Conservation (phyloP, 2,888 invertebrate genomes). For the Eucera pruinosa region DNA sequence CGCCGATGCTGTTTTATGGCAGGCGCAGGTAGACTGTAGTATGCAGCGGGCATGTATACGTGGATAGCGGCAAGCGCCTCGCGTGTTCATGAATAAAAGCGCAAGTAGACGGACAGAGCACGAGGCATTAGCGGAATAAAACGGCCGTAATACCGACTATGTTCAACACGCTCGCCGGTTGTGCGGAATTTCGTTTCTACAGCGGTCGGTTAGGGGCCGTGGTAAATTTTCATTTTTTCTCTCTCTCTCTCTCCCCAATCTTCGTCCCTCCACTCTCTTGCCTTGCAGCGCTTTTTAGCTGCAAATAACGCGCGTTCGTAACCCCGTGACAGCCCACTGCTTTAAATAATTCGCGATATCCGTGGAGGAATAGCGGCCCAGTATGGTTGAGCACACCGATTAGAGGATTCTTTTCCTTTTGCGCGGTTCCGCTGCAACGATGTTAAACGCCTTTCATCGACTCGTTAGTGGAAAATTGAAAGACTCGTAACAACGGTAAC, state of each 20-base stretch:
- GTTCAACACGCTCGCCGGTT: slow-evolving; percentile 71
- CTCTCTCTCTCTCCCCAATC: no score
- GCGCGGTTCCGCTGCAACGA: not conserved
- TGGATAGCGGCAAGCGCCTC: slow-evolving; percentile 31
- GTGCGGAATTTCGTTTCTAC: slow-evolving; percentile 69
- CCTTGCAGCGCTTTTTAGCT: not conserved
- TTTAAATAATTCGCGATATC: slow-evolving; percentile 44
- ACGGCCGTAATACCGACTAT: slow-evolving; percentile 69
- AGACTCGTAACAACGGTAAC: no score
- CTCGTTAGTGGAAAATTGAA: not conserved
- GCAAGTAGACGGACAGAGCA: slow-evolving; percentile 66
- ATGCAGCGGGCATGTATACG: slow-evolving; percentile 28
- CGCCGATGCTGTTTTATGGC: slow-evolving; percentile 37
- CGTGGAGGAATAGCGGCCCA: not conserved
- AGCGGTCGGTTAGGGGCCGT: slow-evolving; percentile 49
- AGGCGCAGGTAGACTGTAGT: slow-evolving; percentile 34
- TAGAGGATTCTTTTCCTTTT: not conserved
- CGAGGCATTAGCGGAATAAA: slow-evolving; percentile 70
- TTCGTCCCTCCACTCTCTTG: not conserved
- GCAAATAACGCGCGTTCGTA: slow-evolving; percentile 50
- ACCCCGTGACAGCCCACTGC: slow-evolving; percentile 37
- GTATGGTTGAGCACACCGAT: slow-evolving; percentile 5
- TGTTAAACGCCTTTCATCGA: no score
- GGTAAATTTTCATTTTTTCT: slow-evolving; percentile 65
- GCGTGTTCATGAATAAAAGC: slow-evolving; percentile 71